Conservation (phyloP, 2,888 invertebrate species). For the Rhodophaea formosa region DNA sequence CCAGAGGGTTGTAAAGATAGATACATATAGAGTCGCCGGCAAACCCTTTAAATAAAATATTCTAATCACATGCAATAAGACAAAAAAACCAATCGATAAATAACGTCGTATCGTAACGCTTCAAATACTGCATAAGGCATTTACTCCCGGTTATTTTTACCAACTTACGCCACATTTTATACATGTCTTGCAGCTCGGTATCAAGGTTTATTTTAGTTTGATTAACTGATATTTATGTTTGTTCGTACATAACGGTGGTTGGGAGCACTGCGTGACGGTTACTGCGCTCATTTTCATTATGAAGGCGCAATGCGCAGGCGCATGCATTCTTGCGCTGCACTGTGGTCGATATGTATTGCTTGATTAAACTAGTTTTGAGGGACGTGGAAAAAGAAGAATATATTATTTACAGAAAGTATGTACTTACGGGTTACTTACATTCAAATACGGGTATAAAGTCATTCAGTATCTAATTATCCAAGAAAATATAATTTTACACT, state of each 20-base stretch:
- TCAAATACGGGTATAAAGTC: too few species aligned
- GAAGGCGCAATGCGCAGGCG: slow-evolving; percentile 46
- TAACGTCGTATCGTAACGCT: slow-evolving; percentile 24
- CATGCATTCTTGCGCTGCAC: slow-evolving; percentile 54
- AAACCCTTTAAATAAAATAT: not conserved
- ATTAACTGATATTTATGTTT: slow-evolving; percentile 22
- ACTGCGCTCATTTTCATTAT: slow-evolving; percentile 58
- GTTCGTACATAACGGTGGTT: slow-evolving; percentile 51
- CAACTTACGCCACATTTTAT: slow-evolving; percentile 26
- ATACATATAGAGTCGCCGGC: too few species aligned
- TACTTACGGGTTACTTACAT: too few species aligned
- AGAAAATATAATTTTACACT: too few species aligned
- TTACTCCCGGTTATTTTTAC: slow-evolving; percentile 32
- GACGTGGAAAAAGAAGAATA: not conserved
- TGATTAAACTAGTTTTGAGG: slow-evolving; percentile 41
- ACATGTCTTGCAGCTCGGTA: slow-evolving; percentile 33
- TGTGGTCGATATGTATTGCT: slow-evolving; percentile 38
- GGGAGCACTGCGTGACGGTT: slow-evolving; percentile 52
- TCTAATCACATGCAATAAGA: not conserved
- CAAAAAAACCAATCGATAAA: slow-evolving; percentile 39
- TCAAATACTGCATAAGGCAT: slow-evolving; percentile 33
- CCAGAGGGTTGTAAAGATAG: too few species aligned
- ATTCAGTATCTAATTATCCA: too few species aligned
- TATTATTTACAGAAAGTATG: not conserved
- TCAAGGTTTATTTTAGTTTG: slow-evolving; percentile 38